Base-by-base conservation (phyloP, 2,888 invertebrate genomes). In the Erebia palarica region DNA sequence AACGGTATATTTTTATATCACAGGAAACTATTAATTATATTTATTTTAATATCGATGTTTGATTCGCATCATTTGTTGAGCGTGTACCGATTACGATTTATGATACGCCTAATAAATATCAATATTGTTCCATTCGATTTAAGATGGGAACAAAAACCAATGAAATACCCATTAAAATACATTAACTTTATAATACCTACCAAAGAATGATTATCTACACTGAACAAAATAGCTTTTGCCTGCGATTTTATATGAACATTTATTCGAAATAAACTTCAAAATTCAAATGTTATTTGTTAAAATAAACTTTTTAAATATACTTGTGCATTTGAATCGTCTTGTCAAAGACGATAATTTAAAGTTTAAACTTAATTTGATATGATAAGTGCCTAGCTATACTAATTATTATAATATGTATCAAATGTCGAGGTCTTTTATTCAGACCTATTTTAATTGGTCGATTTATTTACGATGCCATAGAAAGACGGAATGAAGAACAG, bases 101-200 rank as follows among this genome's bases (percentile, higher is more conserved):
- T 42, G 42, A 60, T 60, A 42, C 60, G 60, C 5, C 42, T 42
- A 44, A 60, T 60, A 42, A 60, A 60, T 60, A 60, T 60, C 42
- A 44, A 60, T 60, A 60, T 60, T 60, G 60, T 60, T 10, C 60
- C 16, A 5, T 8, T 60, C 4, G 7, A 60, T 60, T 16, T n/a
- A 60, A 36, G 36, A 59, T 14, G 14, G 59, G 27, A 36, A 44
- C 16, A 60, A 60, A 60, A 42, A 60, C 16, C 42, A 42, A 60
- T 60, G 18, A 60, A 60, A 42, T 60, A 16, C 16, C 10, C 42
- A 60, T 42, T 44, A 18, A 16, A 8, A 18, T 55, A 55, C 1
- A 14, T 51, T 1, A 3, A 14, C n/a, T 13, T 27, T 27, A 27
- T 27, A 0, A 51, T 55, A 55, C 18, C 27, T 27, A 13, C 13